phyloP scores from a whole-genome alignment of 2,113 vertebrate species.

The Mus spicilegus region DNA sequence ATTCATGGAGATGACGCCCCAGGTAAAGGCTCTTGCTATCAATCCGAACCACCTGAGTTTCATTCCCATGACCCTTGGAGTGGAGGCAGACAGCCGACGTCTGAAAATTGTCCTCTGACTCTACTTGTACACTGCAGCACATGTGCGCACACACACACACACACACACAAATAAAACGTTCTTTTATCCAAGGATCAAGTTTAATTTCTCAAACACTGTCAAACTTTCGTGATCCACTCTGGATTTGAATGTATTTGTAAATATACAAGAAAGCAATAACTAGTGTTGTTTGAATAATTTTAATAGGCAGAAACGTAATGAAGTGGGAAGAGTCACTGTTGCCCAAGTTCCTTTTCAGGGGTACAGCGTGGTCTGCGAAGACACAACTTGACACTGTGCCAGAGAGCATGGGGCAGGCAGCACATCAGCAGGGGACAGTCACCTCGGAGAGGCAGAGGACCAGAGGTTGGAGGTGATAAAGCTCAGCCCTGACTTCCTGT shows the following conservation, averaged over 20 bases:
- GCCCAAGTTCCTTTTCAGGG: background rate
- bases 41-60: no score
- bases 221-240: slow-evolving; percentile 29
- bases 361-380: background rate
- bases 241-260: background rate
- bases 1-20: background rate
- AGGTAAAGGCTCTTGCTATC: background rate
- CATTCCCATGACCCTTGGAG: background rate
- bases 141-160: background rate
- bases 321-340: background rate
- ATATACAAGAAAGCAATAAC: background rate
- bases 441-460: background rate
- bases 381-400: background rate
- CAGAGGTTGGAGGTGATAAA: background rate
- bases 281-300: slow-evolving; percentile 16
- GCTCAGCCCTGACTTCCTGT: background rate
- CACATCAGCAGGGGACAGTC: background rate
- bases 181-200: slow-evolving; percentile 40
- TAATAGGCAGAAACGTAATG: background rate
- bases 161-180: background rate
- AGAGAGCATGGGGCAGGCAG: background rate
- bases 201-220: background rate
- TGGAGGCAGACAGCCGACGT: background rate
- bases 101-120: background rate
- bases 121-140: background rate